phyloP scores from a whole-genome alignment of 1,140 invertebrate species.

The Tetramorium simillimum region DNA sequence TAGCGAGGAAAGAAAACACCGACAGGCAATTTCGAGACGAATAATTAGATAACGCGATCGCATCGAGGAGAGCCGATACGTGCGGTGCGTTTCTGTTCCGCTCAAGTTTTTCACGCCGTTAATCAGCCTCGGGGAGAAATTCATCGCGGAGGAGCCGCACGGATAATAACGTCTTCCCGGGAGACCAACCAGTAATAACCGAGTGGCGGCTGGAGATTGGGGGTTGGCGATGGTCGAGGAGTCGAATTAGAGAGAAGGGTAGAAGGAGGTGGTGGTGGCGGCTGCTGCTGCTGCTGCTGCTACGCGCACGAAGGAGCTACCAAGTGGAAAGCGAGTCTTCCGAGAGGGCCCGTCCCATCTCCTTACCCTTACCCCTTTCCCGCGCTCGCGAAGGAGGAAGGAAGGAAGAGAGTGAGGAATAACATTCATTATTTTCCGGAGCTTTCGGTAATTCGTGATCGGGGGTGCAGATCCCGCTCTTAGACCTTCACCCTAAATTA shows the following conservation, averaged over 20 bases:
- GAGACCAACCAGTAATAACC: constrained; percentile 75
- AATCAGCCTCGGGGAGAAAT: constrained; percentile 72
- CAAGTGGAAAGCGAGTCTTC: constrained; percentile 40
- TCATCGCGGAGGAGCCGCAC: constrained; percentile 73
- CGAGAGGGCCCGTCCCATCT: constrained; percentile 33
- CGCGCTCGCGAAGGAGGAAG: not conserved
- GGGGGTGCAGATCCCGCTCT: constrained; percentile 36
- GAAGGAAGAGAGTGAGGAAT: constrained; percentile 42
- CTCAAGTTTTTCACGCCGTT: constrained; percentile 73
- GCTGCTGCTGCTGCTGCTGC: not conserved
- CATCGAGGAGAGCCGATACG: constrained; percentile 34
- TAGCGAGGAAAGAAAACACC: not conserved
- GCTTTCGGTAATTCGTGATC: constrained; percentile 57
- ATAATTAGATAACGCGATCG: constrained; percentile 58
- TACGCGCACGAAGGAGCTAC: constrained; percentile 41
- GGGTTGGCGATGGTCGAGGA: constrained; percentile 66
- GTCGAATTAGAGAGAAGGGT: constrained; percentile 67
- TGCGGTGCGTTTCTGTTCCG: constrained; percentile 38
- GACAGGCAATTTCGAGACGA: constrained; percentile 9
- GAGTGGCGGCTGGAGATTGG: constrained; percentile 73
- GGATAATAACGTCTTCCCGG: constrained; percentile 78
- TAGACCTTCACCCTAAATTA: constrained; percentile 51
- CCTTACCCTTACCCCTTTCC: constrained; percentile 36
- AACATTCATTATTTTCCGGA: constrained; percentile 57
- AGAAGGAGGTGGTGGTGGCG: not conserved